These are phyloP conservation scores for Taenaris catops DNA, from an alignment of 2,888 invertebrate genomes.

Conservation along the genomic window DNA sequence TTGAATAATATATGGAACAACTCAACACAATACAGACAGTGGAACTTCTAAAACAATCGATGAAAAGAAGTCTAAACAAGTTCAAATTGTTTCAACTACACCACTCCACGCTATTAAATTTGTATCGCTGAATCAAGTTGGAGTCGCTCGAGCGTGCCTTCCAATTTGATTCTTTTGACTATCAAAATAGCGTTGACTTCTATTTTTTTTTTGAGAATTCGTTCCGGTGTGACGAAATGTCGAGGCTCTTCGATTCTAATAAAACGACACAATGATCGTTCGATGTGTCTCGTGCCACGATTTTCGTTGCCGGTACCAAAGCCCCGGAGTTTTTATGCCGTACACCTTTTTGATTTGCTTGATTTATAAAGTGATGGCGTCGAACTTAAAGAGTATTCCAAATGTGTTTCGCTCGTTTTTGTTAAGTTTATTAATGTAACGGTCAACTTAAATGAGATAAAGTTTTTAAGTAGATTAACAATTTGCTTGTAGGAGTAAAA, in stretches of 20 bases:
- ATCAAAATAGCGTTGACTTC: slow-evolving; percentile 11
- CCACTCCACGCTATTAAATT: slow-evolving; percentile 22
- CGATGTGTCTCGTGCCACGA: slow-evolving; percentile 73
- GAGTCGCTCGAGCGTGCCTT: slow-evolving; percentile 11
- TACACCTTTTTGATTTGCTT: slow-evolving; percentile 46
- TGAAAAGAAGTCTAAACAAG: too few species aligned
- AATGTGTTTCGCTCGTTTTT: slow-evolving; percentile 6
- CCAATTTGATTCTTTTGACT: slow-evolving; percentile 24
- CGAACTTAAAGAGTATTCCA: slow-evolving; percentile 15
- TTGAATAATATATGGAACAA: too few species aligned
- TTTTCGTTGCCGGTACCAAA: slow-evolving; percentile 45
- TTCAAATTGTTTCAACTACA: slow-evolving; percentile 9
- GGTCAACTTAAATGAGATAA: too few species aligned
- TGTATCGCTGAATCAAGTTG: slow-evolving; percentile 25
- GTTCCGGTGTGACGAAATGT: slow-evolving; percentile 54
- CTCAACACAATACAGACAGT: too few species aligned
- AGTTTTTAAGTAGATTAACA: too few species aligned
- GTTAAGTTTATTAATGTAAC: slow-evolving; percentile 1
- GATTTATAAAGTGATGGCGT: slow-evolving; percentile 37
- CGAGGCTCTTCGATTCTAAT: slow-evolving; percentile 44
- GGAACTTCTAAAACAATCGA: too few species aligned
- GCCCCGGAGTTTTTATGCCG: slow-evolving; percentile 32
- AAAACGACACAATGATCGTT: slow-evolving; percentile 59
- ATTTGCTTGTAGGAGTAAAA: too few species aligned
- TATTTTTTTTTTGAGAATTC: slow-evolving; percentile 31